Base-by-base conservation (phyloP, 2,888 invertebrate genomes). In the Nomada ferruginata region DNA sequence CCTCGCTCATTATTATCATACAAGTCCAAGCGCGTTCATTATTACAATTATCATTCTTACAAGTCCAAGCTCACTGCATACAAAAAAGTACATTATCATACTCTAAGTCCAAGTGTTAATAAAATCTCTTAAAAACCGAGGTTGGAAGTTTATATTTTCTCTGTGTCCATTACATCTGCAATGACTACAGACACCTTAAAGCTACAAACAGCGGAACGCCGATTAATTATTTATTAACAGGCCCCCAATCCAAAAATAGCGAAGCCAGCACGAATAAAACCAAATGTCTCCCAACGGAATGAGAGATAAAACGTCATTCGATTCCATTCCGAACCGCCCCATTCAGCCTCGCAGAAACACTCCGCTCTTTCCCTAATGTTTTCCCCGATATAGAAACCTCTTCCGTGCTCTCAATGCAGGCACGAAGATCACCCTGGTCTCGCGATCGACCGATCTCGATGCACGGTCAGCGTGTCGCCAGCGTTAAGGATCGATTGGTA, bases 401-500 rank as follows among this genome's bases (percentile, higher is more conserved):
- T 47, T 64, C 10, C 10, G 15, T 18, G 2, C 5, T 5, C 11
- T 13, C 23, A 15, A 29, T 3, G 4, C n/a, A 26, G 50, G 20
- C 47, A n/a, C 23, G 44, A 47, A 3, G 13, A 61, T 44, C 20
- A 5, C 13, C 42, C 7, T 0, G 5, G 5, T 20, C 63, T 20
- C 11, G 20, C 42, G 61, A 44, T 61, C 44, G 44, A 44, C 42
- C 1, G 7, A 18, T 11, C 3, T 3, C 2, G 2, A n/a, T 7
- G 18, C 23, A 64, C 18, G 29, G 20, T 26, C 20, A 15, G 29
- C 10, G 36, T 15, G 29, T 60, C 60, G 36, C 15, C 15, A 29
- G 50, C 29, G 15, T 47, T 7, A 18, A n/a, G 42, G 52, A 79
- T 79, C 75, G 82, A 75, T 79, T 59, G 44, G 29, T 11, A 52